A percentile compares a stretch with the other conserved stretches of the same genome.
Conservation (phyloP, 2,888 invertebrate genomes). For the Luperina nickerlii region DNA sequence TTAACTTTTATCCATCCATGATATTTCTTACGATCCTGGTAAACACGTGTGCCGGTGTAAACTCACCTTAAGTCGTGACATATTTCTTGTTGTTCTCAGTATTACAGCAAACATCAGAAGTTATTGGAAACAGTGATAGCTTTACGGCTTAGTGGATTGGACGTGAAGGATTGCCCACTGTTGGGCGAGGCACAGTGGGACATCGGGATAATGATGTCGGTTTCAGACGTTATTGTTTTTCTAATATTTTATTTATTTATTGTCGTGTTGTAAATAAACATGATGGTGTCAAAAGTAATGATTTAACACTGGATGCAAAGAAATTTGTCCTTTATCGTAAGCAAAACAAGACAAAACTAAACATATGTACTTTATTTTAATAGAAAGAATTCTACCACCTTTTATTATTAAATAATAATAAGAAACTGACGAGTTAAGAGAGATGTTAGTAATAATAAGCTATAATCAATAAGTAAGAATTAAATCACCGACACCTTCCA, state of each 20-base stretch:
- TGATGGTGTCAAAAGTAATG: not conserved
- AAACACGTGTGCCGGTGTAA: not conserved
- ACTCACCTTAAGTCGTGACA: conserved; percentile 7
- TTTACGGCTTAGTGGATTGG: conserved; percentile 16
- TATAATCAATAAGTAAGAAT: not conserved
- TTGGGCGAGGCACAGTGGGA: conserved; percentile 23
- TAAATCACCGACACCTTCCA: not conserved
- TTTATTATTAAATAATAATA: conserved; percentile 6
- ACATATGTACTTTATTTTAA: not conserved
- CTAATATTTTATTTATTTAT: not conserved
- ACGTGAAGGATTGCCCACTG: conserved; percentile 7
- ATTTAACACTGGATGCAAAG: not conserved
- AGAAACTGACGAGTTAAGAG: not conserved
- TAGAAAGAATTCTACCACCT: not conserved
- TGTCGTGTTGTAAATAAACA: no score
- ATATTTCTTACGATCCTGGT: not conserved
- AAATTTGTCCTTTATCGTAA: not conserved
- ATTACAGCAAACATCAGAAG: conserved; percentile 13
- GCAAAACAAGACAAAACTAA: not conserved
- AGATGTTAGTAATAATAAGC: not conserved
- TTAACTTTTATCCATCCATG: not conserved
- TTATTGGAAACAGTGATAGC: conserved; percentile 10
- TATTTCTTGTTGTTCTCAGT: conserved; percentile 23
- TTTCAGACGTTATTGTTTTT: not conserved
- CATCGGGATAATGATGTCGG: conserved; percentile 29